Base-by-base conservation (phyloP, 2,113 vertebrate species). In the Strix uralensis region DNA sequence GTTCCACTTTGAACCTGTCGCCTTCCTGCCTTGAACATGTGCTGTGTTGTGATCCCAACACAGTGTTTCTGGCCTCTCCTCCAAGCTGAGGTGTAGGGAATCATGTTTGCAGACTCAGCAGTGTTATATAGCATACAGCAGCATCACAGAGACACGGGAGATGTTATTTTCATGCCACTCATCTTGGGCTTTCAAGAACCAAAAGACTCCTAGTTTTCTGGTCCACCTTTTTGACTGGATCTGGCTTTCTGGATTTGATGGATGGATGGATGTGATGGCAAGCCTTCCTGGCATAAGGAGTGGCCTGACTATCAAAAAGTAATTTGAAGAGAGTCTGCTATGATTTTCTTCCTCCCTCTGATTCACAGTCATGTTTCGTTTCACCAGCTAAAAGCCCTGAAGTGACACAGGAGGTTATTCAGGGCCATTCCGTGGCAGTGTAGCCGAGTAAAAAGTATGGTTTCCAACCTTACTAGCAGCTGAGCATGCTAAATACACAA, bases 381-480 rank as follows among this genome's bases (percentile, higher is more conserved):
- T 95, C 66, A 71, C 62, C 62, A 87, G 91, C 19, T 84, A 95
- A 93, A 96, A 92, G 91, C 59, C 80, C 85, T 96, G 69, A 96
- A 74, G 82, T 88, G 95, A 94, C 89, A 96, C 29, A 42, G 57
- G 36, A 94, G 87, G 85, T 96, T 96, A 96, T 97, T 95, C 92
- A 85, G 91, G 95, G 96, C 92, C 91, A 92, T 49, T 63, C 66
- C 2, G 8, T 88, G 77, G 73, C 73, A 87, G 40, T 34, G n/a
- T 38, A 82, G 90, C 86, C 82, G 88, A 97, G 79, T 61, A 80
- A 83, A 93, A 94, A 82, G 72, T 21, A 70, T 47, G 36, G 69
- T 92, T 96, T 94, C 87, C 88, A 96, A 40, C 70, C 75, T 46
- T 57, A 59, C 59, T 67, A 96, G 84, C 69, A 94, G 81, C 71